Evolutionary conservation across 2,797 vertebrate species (phyloP).

Genomic region (Sylvia borin): DNA sequence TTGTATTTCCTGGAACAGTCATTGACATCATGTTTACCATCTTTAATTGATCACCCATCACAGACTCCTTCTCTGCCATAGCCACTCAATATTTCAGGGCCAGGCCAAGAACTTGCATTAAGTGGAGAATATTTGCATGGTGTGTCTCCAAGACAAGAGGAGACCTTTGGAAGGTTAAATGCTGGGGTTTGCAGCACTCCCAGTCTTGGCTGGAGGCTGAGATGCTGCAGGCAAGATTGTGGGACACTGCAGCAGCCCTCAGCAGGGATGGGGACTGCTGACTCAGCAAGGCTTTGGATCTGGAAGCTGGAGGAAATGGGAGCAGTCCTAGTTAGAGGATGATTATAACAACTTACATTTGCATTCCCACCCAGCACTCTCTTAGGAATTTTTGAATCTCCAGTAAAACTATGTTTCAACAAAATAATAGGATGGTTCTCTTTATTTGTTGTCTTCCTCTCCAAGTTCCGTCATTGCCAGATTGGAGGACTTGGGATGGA

Average conservation of each 20-base stretch:
- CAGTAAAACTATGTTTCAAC: neutral
- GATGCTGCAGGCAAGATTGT: neutral
- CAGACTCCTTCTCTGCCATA: neutral
- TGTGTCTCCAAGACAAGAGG: neutral
- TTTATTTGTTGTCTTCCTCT: neutral
- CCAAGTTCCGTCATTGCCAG: neutral
- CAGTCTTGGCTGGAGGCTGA: neutral
- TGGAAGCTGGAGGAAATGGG: neutral
- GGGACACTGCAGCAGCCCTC: neutral
- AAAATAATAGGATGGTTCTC: neutral
- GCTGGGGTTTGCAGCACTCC: neutral
- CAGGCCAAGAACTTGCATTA: neutral
- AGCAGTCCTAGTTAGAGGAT: neutral
- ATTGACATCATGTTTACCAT: conserved; percentile 45
- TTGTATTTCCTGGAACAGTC: conserved; percentile 54
- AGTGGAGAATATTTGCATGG: neutral
- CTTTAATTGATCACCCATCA: conserved; percentile 49
- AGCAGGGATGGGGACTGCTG: neutral
- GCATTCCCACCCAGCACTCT: neutral
- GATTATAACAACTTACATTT: neutral
- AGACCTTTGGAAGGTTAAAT: conserved; percentile 21
- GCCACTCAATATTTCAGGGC: neutral
- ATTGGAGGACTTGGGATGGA: neutral
- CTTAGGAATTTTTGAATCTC: neutral
- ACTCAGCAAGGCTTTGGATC: neutral